A percentile compares a stretch with the other conserved stretches of the same genome.
Conservation (phyloP, 2,797 vertebrate species). For the Naso thynnoides region DNA sequence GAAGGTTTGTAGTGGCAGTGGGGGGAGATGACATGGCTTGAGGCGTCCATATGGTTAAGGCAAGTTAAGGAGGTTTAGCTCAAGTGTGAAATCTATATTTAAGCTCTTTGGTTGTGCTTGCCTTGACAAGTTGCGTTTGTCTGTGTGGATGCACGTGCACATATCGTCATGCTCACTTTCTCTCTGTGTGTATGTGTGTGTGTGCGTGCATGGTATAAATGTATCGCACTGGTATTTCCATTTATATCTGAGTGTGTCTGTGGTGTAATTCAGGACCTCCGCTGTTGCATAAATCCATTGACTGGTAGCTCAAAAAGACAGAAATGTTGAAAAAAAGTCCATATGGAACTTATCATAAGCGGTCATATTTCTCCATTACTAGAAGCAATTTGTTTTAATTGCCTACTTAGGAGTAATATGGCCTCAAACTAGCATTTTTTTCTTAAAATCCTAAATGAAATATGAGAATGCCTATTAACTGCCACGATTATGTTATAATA, state of each 20-base stretch:
- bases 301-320: slow-evolving; percentile 54
- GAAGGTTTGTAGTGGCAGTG: slow-evolving; percentile 49
- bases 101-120: slow-evolving; percentile 66
- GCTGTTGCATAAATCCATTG: slow-evolving; percentile 43
- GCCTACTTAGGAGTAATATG: slow-evolving; percentile 78
- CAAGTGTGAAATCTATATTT: slow-evolving; percentile 74
- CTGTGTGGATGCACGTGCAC: slow-evolving; percentile 11
- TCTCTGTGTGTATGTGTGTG: neutral
- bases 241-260: slow-evolving; percentile 35
- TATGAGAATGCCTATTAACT: slow-evolving; percentile 75
- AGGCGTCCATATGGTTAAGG: slow-evolving; percentile 63
- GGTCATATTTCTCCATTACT: slow-evolving; percentile 68
- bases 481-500: slow-evolving; percentile 69
- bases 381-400: slow-evolving; percentile 81
- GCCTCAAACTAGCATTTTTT: slow-evolving; percentile 66
- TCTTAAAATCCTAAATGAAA: slow-evolving; percentile 69
- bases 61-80: slow-evolving; percentile 72
- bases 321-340: slow-evolving; percentile 59
- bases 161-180: no score
- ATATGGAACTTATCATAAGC: slow-evolving; percentile 77
- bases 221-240: slow-evolving; percentile 46
- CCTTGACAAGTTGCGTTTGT: slow-evolving; percentile 29
- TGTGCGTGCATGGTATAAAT: slow-evolving; percentile 12
- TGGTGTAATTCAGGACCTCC: slow-evolving; percentile 48
- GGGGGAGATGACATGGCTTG: slow-evolving; percentile 51